Conservation (phyloP, 2,888 invertebrate species). For the Empis stercorea region DNA sequence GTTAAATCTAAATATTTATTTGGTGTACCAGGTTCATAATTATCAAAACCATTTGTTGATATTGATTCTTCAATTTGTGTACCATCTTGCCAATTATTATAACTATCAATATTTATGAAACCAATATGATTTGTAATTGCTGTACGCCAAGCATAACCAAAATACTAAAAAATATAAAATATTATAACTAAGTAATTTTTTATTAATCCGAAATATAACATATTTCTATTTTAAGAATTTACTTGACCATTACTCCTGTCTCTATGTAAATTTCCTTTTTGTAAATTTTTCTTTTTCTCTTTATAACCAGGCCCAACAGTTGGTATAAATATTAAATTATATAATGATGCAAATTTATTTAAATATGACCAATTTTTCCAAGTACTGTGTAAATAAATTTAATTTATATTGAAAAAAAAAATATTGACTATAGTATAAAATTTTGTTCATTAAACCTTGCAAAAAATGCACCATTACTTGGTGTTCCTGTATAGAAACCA, state of each 20-base stretch:
- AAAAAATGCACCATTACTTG: slow-evolving; percentile 49
- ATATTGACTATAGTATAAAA: too few relatives aligned
- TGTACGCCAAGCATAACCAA: slow-evolving; percentile 47
- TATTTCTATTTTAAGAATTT: too few relatives aligned
- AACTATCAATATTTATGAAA: slow-evolving; percentile 53
- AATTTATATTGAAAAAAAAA: too few relatives aligned
- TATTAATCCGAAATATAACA: too few relatives aligned
- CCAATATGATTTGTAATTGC: slow-evolving; percentile 43
- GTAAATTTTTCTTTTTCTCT: slow-evolving; percentile 43
- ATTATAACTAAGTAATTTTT: too few relatives aligned
- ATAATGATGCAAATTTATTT: slow-evolving; percentile 43
- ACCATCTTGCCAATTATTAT: slow-evolving; percentile 65
- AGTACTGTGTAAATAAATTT: slow-evolving; percentile 33
- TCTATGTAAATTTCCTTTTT: slow-evolving; percentile 30
- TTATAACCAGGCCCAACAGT: slow-evolving; percentile 59
- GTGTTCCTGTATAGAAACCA: slow-evolving; percentile 53
- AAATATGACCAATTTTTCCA: slow-evolving; percentile 46
- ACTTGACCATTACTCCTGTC: slow-evolving; percentile 35
- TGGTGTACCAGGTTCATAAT: slow-evolving; percentile 47
- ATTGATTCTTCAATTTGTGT: slow-evolving; percentile 56
- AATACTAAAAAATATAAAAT: slow-evolving; percentile 36
- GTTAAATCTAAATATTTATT: slow-evolving; percentile 51
- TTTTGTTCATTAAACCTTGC: slow-evolving; percentile 25
- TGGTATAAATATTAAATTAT: slow-evolving; percentile 49
- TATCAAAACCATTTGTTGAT: slow-evolving; percentile 32